These are phyloP conservation scores for Micoletzkya japonica DNA, from an alignment of 2,888 invertebrate genomes.

Conservation along the genomic window DNA sequence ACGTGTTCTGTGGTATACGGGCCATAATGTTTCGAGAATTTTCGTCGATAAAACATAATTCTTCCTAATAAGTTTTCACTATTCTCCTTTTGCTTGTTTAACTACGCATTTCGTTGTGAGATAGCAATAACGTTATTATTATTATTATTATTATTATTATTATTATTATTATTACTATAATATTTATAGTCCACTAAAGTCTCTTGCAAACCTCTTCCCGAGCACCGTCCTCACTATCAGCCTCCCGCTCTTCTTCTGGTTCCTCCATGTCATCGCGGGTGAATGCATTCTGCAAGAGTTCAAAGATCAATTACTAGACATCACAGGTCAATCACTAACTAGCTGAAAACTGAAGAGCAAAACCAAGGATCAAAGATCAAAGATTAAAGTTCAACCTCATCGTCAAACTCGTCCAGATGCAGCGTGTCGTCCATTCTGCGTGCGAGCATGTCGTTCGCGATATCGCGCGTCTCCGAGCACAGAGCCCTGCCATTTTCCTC, in stretches of 20 bases:
- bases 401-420: slow-evolving; percentile 26
- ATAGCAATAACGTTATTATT: background rate
- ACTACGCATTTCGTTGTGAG: too few species aligned
- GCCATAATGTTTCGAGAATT: too few species aligned
- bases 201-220: slow-evolving; percentile 6
- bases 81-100: too few species aligned
- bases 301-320: background rate
- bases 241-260: slow-evolving; percentile 4
- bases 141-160: too few species aligned
- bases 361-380: background rate
- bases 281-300: slow-evolving; percentile 17
- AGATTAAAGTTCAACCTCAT: slow-evolving; percentile 3
- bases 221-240: too few species aligned
- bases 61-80: too few species aligned
- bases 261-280: slow-evolving; percentile 17
- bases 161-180: too few species aligned
- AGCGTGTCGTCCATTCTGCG: background rate
- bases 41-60: too few species aligned
- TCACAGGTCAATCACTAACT: background rate
- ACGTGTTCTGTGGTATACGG: too few species aligned
- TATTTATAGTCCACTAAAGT: background rate
- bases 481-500: background rate
- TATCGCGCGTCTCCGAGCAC: slow-evolving; percentile 5
- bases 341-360: background rate
- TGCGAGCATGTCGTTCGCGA: background rate